Base-by-base conservation (phyloP, 2,113 vertebrate species). In the Phocoena sinus region DNA sequence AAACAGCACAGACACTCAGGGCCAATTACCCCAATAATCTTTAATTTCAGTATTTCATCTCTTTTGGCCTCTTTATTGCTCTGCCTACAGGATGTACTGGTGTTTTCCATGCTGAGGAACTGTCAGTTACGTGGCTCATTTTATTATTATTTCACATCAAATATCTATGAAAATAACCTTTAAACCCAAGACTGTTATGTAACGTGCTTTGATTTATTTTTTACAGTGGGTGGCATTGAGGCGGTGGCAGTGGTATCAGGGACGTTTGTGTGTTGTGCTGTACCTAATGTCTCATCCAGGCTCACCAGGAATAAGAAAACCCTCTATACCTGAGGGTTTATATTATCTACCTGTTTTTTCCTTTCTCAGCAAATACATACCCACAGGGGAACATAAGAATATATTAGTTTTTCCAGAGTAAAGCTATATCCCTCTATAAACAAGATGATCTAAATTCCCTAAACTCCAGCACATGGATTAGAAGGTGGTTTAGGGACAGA, bases 191-290 rank as follows among this genome's bases (percentile, higher is more conserved):
- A 94, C 14, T 1, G 31, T 68, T 74, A 67, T 28, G 17, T 14
- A 38, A 73, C 63, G 21, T 23, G 28, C 33, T 95, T 80, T 95
- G 80, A 67, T 38, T 95, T 74, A 28, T 47, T 38, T 86, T 56
- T 53, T 53, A 26, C 41, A 53, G 17, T 9, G 47, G 28, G 41
- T 76, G 12, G 12, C 36, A 8, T 58, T 47, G 76, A 10, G n/a
- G n/a, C 10, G 47, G 8, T 14, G 50, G 36, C 50, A 10, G 11
- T 65, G 4, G 3, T 28, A 33, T 58, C 36, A 53, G 11, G 11
- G 21, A 21, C 17, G 36, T 17, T 0, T 1, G 15, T 33, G 11
- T 71, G 28, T 50, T 1, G 0, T 38, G 5, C 0, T 17, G 9
- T 4, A 83, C 33, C 15, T 67, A 50, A 79, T 2, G 9, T 73